Evolutionary conservation across 2,888 invertebrate species (phyloP).

Genomic region (Dimorphilus gyrociliatus): DNA sequence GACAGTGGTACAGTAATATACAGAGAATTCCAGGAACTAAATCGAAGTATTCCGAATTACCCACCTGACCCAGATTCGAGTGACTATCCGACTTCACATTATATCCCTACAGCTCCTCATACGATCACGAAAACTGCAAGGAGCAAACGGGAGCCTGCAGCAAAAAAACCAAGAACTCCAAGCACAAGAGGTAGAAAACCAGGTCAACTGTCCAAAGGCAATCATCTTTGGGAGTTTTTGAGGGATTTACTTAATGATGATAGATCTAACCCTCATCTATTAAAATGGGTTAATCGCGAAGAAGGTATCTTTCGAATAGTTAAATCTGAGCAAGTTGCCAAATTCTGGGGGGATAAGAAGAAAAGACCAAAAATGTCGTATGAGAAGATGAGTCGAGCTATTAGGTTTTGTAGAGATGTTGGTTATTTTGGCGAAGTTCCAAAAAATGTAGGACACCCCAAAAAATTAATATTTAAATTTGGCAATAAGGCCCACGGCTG

Average conservation of each 20-base stretch:
- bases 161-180: no score
- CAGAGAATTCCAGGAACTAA: no score
- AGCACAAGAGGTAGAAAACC: no score
- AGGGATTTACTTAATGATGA: slow-evolving; percentile 59
- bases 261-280: slow-evolving; percentile 59
- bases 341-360: slow-evolving; percentile 68
- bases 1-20: no score
- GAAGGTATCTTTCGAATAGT: slow-evolving; percentile 73
- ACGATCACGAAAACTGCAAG: no score
- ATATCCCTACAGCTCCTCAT: no score
- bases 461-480: slow-evolving; percentile 33
- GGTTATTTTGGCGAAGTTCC: slow-evolving; percentile 30
- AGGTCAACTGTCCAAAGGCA: no score
- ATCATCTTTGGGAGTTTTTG: slow-evolving; percentile 63
- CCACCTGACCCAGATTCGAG: no score
- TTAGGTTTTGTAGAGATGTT: slow-evolving; percentile 41
- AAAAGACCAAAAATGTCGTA: slow-evolving; percentile 78
- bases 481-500: slow-evolving; percentile 27
- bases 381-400: slow-evolving; percentile 75
- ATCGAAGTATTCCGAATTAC: no score
- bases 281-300: slow-evolving; percentile 70
- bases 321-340: slow-evolving; percentile 66
- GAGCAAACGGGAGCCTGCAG: no score
- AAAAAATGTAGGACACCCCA: slow-evolving; percentile 27
- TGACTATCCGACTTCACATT: no score